phyloP scores from a whole-genome alignment of 2,888 invertebrate species.

The Laothoe populi region DNA sequence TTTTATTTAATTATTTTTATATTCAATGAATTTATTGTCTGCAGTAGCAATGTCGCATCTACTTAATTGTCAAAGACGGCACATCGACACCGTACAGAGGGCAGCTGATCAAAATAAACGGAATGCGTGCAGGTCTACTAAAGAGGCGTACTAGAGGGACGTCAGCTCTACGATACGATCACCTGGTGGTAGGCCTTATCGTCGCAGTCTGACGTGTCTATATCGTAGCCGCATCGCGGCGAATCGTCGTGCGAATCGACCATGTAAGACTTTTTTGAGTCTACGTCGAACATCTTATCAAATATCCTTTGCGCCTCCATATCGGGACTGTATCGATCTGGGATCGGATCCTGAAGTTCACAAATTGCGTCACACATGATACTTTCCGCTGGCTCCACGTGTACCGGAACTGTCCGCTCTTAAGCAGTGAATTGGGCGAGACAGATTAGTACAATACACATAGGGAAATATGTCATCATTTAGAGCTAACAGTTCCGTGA shows the following conservation, averaged over 20 bases:
- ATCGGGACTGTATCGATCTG: conserved; percentile 84
- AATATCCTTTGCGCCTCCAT: conserved; percentile 84
- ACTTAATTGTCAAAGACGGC: conserved; percentile 45
- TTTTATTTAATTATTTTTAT: neutral
- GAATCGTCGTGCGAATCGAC: conserved; percentile 74
- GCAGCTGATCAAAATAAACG: conserved; percentile 74
- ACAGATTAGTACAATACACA: conserved; percentile 5
- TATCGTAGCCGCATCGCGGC: conserved; percentile 81
- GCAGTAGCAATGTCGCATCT: conserved; percentile 49
- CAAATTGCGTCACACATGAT: conserved; percentile 65
- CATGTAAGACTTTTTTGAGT: conserved; percentile 77
- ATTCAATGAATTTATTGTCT: neutral
- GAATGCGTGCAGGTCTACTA: conserved; percentile 81
- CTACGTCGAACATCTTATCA: conserved; percentile 85
- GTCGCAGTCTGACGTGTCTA: conserved; percentile 80
- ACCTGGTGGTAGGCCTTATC: conserved; percentile 82
- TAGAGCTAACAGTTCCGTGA: conserved; percentile 19
- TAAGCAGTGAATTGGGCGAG: conserved; percentile 21
- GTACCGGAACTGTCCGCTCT: conserved; percentile 44
- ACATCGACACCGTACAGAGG: conserved; percentile 63
- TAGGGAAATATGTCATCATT: neutral
- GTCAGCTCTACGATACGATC: conserved; percentile 75
- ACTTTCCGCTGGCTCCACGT: conserved; percentile 29
- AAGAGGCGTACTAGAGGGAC: conserved; percentile 73
- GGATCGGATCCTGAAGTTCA: conserved; percentile 81